A percentile compares a stretch with the other conserved stretches of the same genome.
phyloP scores from a whole-genome alignment of 2,797 vertebrate species.

The Scleropages formosus region DNA sequence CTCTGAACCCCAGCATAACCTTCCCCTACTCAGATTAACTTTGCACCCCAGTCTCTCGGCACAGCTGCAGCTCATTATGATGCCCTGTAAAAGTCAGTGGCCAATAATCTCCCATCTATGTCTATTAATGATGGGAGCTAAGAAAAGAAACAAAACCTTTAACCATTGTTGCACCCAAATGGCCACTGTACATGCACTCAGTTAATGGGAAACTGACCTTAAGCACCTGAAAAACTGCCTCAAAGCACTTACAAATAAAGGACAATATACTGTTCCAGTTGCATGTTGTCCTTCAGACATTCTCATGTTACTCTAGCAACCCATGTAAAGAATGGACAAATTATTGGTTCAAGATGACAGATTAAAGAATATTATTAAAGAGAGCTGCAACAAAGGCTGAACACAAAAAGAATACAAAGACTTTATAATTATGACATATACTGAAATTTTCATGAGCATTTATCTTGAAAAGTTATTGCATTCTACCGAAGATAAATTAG shows the following conservation, averaged over 20 bases:
- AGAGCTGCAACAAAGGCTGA: too few relatives aligned
- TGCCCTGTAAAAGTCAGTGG: slow-evolving; percentile 64
- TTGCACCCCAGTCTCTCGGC: slow-evolving; percentile 67
- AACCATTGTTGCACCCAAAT: slow-evolving; percentile 58
- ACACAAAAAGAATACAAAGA: too few relatives aligned
- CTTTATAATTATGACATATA: too few relatives aligned
- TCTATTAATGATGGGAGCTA: slow-evolving; percentile 39
- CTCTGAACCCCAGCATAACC: slow-evolving; percentile 76
- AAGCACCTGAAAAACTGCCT: slow-evolving; percentile 58
- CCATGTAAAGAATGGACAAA: too few relatives aligned
- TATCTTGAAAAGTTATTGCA: neutral
- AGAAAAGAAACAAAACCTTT: slow-evolving; percentile 55
- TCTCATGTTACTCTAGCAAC: too few relatives aligned
- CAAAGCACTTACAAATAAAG: slow-evolving; percentile 43
- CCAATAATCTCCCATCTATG: slow-evolving; percentile 48
- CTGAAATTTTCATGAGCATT: neutral
- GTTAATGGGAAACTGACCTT: slow-evolving; percentile 53
- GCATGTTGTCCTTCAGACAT: slow-evolving; percentile 16
- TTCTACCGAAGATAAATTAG: neutral
- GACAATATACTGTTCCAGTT: slow-evolving; percentile 30
- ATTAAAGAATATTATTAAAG: too few relatives aligned
- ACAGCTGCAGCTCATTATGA: slow-evolving; percentile 79
- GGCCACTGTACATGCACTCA: slow-evolving; percentile 51
- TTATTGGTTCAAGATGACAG: too few relatives aligned
- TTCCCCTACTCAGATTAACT: slow-evolving; percentile 62